Percentiles rank a stretch among this genome's conserved stretches.
Conservation (phyloP, 2,797 vertebrate genomes). For the Karalla daura region DNA sequence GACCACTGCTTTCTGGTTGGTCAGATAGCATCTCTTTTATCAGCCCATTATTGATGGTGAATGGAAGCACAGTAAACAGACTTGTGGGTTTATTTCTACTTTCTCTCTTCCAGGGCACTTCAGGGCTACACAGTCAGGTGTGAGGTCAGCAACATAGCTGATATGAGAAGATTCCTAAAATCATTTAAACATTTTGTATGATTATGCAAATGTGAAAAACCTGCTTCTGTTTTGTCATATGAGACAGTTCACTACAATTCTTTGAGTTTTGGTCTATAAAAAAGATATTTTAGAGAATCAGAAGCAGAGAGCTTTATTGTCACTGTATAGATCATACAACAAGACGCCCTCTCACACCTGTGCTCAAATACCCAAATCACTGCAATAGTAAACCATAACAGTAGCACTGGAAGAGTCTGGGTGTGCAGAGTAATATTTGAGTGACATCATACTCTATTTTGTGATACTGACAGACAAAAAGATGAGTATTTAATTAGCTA, state of each 20-base stretch:
- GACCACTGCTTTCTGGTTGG: conserved; percentile 84
- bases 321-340: no score
- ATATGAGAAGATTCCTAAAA: conserved; percentile 18
- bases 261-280: background rate
- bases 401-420: no score
- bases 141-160: conserved; percentile 27
- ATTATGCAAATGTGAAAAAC: background rate
- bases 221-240: background rate
- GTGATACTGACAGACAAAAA: background rate
- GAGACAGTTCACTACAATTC: background rate
- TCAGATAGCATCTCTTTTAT: conserved; percentile 83
- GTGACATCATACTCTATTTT: background rate
- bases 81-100: conserved; percentile 75
- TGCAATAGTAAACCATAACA: no score
- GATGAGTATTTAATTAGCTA: no score
- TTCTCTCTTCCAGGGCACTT: conserved; percentile 47
- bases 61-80: conserved; percentile 78
- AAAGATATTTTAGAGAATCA: no score
- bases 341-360: no score
- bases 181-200: no score
- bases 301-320: no score
- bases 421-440: no score
- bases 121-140: conserved; percentile 19
- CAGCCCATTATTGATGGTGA: conserved; percentile 81
- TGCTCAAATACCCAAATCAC: no score